phyloP scores from a whole-genome alignment of 2,888 invertebrate genomes.

The Punctoribates punctum region DNA sequence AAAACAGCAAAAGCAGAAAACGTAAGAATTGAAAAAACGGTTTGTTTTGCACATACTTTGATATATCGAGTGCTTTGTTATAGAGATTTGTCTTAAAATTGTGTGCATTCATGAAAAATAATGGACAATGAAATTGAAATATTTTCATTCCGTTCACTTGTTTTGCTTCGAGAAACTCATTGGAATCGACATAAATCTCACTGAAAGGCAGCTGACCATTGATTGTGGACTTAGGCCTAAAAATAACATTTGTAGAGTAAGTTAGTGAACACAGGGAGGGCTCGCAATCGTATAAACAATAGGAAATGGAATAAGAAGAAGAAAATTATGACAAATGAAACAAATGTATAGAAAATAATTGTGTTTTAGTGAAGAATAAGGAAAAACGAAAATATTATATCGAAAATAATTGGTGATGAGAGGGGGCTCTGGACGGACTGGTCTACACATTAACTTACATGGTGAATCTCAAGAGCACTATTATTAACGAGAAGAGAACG shows the following conservation, averaged over 20 bases:
- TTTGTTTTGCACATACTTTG: conserved; percentile 16
- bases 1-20: neutral
- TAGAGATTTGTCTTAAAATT: conserved; percentile 36
- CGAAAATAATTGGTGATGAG: neutral
- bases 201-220: conserved; percentile 69
- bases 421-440: neutral
- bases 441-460: conserved; percentile 23
- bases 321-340: too few relatives aligned
- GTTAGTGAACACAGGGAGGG: too few relatives aligned
- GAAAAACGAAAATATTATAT: neutral
- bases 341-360: too few relatives aligned
- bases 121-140: conserved; percentile 65
- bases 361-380: neutral
- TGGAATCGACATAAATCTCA: conserved; percentile 69
- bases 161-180: conserved; percentile 60
- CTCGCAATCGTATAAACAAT: too few relatives aligned
- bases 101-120: conserved; percentile 45
- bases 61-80: conserved; percentile 10
- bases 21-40: neutral
- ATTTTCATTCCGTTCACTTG: conserved; percentile 69
- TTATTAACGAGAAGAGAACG: conserved; percentile 67
- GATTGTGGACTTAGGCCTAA: conserved; percentile 64
- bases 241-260: neutral
- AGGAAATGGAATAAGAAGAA: too few relatives aligned
- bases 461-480: conserved; percentile 57